Percentiles rank a stretch among this genome's conserved stretches.
These are phyloP conservation scores for Leptinotarsa tumamoca DNA, from an alignment of 2,888 invertebrate genomes.

Conservation along the genomic window DNA sequence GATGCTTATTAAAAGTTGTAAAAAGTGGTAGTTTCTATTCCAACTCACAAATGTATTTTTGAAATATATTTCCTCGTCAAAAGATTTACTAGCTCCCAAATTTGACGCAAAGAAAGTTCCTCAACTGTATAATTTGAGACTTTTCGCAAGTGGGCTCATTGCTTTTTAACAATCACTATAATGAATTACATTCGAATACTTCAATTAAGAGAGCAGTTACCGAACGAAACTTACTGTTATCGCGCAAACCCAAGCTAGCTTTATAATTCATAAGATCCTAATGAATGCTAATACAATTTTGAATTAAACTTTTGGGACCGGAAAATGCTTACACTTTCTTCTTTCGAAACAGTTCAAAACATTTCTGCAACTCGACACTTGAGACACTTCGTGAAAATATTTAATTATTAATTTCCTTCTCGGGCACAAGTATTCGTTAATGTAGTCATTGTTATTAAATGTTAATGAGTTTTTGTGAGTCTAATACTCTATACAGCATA, in stretches of 20 bases:
- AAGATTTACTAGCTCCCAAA: too few species aligned
- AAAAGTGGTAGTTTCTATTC: too few species aligned
- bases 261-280: constrained; percentile 11
- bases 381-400: constrained; percentile 7
- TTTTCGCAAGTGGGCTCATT: background rate
- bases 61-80: too few species aligned
- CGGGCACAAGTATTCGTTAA: background rate
- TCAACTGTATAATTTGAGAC: too few species aligned
- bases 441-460: background rate
- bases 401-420: constrained; percentile 1
- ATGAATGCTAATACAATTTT: constrained; percentile 1
- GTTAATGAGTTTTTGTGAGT: background rate
- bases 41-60: too few species aligned
- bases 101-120: too few species aligned
- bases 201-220: constrained; percentile 4
- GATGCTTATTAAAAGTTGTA: too few species aligned
- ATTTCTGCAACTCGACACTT: background rate
- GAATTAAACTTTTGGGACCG: constrained; percentile 8
- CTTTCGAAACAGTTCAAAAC: background rate
- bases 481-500: too few species aligned
- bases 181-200: constrained; percentile 1
- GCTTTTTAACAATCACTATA: background rate
- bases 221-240: constrained; percentile 11
- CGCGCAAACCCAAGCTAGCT: constrained; percentile 10
- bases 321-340: constrained; percentile 20